These are phyloP conservation scores for Parapristionchus giblindavisi DNA, from an alignment of 2,888 invertebrate species.

Conservation along the genomic window DNA sequence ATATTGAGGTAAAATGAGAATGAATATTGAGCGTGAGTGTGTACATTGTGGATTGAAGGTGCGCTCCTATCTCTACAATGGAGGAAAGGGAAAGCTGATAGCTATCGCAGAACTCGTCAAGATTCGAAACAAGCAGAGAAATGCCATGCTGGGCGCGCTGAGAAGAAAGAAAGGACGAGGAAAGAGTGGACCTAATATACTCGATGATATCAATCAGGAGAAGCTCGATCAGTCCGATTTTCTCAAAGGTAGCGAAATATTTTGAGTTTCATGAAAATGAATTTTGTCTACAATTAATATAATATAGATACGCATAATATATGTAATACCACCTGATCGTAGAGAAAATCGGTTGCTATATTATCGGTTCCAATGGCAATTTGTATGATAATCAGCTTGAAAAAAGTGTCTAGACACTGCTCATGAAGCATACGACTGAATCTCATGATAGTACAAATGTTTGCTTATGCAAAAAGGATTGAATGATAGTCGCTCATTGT, in stretches of 20 bases:
- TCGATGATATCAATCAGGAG: slow-evolving; percentile 67
- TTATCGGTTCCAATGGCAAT: too few relatives aligned
- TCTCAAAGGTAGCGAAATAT: slow-evolving; percentile 56
- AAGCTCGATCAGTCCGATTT: slow-evolving; percentile 56
- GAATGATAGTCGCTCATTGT: too few relatives aligned
- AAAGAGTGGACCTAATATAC: slow-evolving; percentile 67
- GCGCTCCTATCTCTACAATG: slow-evolving; percentile 90
- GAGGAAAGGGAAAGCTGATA: slow-evolving; percentile 87
- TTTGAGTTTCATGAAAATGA: background rate
- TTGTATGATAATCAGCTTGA: too few relatives aligned
- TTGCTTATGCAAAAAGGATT: too few relatives aligned
- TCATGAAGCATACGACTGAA: too few relatives aligned
- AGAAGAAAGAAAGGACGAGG: slow-evolving; percentile 59
- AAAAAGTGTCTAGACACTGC: too few relatives aligned
- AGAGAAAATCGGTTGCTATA: too few relatives aligned
- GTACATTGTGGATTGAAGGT: slow-evolving; percentile 75
- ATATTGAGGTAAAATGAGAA: too few relatives aligned
- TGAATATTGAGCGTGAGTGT: too few relatives aligned
- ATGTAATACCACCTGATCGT: too few relatives aligned
- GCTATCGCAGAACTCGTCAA: slow-evolving; percentile 88
- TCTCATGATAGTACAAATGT: too few relatives aligned
- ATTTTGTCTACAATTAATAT: slow-evolving; percentile 1
- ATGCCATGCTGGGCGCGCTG: slow-evolving; percentile 55
- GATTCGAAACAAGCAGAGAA: slow-evolving; percentile 82
- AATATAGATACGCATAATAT: too few relatives aligned